These are phyloP conservation scores for Conopomorpha cramerella DNA, from an alignment of 1,140 invertebrate genomes.

Conservation along the genomic window DNA sequence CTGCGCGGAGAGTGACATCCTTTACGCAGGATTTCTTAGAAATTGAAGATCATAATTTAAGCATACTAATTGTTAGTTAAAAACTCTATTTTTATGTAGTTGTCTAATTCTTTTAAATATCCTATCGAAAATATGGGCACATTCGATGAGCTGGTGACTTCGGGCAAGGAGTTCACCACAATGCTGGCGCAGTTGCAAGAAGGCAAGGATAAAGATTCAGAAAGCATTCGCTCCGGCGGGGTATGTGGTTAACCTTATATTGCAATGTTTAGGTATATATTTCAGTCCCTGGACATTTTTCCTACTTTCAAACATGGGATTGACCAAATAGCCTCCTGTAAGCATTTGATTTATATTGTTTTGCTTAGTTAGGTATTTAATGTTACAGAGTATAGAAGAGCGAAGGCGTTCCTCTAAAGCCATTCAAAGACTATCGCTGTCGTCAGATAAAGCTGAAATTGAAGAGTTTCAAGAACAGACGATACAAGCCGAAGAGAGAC, in stretches of 20 bases:
- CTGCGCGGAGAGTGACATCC: no score
- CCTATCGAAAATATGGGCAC: constrained; percentile 63
- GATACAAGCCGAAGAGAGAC: constrained; percentile 53
- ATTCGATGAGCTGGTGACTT: constrained; percentile 46
- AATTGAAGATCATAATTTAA: no score
- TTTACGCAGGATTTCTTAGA: no score
- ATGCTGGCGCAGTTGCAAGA: constrained; percentile 54
- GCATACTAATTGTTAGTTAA: constrained; percentile 2
- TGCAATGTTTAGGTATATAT: no score
- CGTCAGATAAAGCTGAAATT: constrained; percentile 47
- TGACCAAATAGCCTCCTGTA: no score
- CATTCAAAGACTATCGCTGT: no score
- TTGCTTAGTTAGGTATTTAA: no score
- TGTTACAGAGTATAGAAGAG: no score
- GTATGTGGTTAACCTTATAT: constrained; percentile 26
- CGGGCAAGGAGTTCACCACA: constrained; percentile 64
- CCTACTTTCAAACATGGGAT: no score
- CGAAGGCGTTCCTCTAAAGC: no score
- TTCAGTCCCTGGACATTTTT: no score
- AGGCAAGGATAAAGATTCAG: constrained; percentile 34
- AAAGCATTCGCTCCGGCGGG: constrained; percentile 19
- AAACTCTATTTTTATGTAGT: constrained; percentile 3
- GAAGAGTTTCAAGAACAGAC: constrained; percentile 43
- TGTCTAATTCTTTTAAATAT: constrained; percentile 51
- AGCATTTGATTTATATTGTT: no score